Percentiles rank a stretch among this genome's conserved stretches.
Conservation (phyloP, 2,113 vertebrate species). For the Rhombomys opimus region DNA sequence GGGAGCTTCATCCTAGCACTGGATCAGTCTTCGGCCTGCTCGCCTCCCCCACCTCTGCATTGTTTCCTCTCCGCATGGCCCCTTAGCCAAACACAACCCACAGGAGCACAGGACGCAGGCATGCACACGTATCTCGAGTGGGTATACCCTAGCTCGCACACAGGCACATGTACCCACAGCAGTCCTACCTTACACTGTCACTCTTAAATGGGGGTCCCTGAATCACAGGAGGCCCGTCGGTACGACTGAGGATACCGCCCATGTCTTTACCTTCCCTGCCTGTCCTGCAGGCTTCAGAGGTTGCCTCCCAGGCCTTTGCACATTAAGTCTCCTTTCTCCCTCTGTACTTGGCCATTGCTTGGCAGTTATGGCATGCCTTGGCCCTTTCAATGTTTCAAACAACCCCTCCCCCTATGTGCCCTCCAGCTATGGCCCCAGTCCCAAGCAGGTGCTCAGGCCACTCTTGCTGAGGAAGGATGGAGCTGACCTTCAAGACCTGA, state of each 20-base stretch:
- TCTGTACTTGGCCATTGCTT: rapidly evolving
- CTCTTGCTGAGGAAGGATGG: neutral
- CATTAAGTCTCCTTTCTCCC: neutral
- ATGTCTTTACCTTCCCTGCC: neutral
- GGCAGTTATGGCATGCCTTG: neutral
- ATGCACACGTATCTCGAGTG: neutral
- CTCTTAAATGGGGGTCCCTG: neutral
- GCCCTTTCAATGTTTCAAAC: neutral
- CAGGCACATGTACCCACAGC: neutral
- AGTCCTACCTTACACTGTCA: neutral
- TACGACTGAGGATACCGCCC: neutral
- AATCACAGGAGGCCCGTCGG: neutral
- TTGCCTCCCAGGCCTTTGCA: neutral
- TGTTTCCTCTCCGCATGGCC: neutral
- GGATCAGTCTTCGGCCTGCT: neutral
- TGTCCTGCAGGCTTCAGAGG: neutral
- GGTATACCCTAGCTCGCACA: neutral
- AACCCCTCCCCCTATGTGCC: rapidly evolving
- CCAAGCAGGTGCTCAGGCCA: neutral
- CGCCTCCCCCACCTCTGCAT: neutral
- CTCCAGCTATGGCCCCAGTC: neutral
- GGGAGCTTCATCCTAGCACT: neutral
- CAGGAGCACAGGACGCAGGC: neutral
- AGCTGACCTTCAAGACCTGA: rapidly evolving
- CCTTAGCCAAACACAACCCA: neutral